Base-by-base conservation (phyloP, 1,140 invertebrate species). In the Pseudomyrmex cubaensis region DNA sequence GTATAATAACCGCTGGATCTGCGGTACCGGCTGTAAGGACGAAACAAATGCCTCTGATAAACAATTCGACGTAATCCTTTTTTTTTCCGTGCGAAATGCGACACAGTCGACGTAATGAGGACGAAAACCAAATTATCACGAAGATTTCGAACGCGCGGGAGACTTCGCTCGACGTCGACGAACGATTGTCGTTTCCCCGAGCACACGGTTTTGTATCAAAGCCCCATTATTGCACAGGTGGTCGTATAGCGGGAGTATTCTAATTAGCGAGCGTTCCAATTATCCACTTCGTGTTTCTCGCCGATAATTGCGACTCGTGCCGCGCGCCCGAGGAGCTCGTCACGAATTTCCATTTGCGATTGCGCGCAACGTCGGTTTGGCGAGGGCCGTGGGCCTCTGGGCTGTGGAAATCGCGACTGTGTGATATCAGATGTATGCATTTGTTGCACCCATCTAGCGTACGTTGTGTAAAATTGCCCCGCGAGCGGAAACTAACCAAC, bases 201-300 rank as follows among this genome's bases (percentile, higher is more conserved):
- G 57, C 20, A 56, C 46, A 61, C 25, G 69, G 64, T 85, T 85
- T 72, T 73, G 69, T 61, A 52, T 87, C 70, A 82, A 88, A 88
- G 77, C 50, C 62, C 74, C 48, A 76, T 89, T 75, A 64, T 70
- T 72, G 84, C 57, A 78, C 80, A 88, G 86, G 80, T 88, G 75
- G 82, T 66, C 82, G 88, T 84, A 70, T 54, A 35, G 63, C 82
- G 17, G 73, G 56, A 88, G 89, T 88, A 88, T 90, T 88, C 83
- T 87, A 90, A 90, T 90, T 90, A 90, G 85, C 89, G 85, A 85
- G 57, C 85, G 87, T 89, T 83, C 85, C 87, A 90, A 90, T 90
- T 90, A 90, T 89, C 82, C 84, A 67, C 69, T 69, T 88, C 82
- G 75, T 64, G 88, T 89, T 86, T 88, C 85, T 83, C 82, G 48